Base-by-base conservation (phyloP, 64 coral and sea anemone species). In the Cladopsammia gracilis region DNA sequence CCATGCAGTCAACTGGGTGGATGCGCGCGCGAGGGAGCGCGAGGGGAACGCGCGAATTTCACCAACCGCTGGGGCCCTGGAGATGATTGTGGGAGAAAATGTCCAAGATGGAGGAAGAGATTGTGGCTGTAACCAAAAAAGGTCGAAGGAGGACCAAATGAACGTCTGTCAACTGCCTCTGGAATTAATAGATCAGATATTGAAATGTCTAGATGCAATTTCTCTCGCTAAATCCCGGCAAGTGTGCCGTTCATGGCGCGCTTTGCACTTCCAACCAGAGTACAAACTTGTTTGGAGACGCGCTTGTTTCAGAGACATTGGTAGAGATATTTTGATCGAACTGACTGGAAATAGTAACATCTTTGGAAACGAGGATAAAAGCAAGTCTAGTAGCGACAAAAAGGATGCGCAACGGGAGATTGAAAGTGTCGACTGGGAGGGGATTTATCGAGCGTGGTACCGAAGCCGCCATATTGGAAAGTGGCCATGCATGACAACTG, bases 241-340 rank as follows among this genome's bases (percentile, higher is more conserved):
- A 25, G 96, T 98, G 57, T 98, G 96, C 58, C 92, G 83, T 62
- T 79, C 75, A 77, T 98, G 96, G 96, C 59, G 68, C n/a, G 77
- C 86, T 20, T 85, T 98, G 52, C 88, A 94, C 50, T 47, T 78
- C 2, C 92, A 98, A 53, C 56, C 52, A 19, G 87, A 88, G 47
- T 98, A 98, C 65, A 58, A 61, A 18, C 15, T 84, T 44, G 70
- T 94, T 4, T 98, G 96, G 96, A 90, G 62, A 88, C 45, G 22
- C 12, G 83, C 77, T 83, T 98, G 96, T 76, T 72, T 94, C 0
- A 75, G 49, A 88, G 92, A 98, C 10, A 91, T 98, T 46, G 25
- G 65, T 45, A 5, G 19, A 10, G 88, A 94, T 77, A 59, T 94
- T 78, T 50, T 98, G 25, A 49, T 75, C 49, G 96, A 98, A 68